Percentiles rank a stretch among this genome's conserved stretches.
Evolutionary conservation across 92 coral and sea anemone genomes (phyloP).

Genomic region (Epizoanthus stellaris): DNA sequence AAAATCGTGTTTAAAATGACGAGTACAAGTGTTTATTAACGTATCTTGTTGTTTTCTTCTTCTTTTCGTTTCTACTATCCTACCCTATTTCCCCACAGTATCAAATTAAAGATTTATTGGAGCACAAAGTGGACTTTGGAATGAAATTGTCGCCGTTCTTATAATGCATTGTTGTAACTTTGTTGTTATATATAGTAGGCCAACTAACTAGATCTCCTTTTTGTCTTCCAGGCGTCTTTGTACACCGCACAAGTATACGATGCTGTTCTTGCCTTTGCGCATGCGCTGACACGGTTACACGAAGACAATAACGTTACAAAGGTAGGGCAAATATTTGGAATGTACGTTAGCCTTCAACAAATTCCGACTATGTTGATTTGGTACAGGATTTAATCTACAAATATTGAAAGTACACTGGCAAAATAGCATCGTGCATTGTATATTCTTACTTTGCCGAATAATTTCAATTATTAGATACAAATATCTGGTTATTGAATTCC

Average conservation of each 20-base stretch:
- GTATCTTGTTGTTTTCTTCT: too few relatives aligned
- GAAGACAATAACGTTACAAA: slow-evolving; percentile 81
- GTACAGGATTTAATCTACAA: too few relatives aligned
- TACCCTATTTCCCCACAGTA: too few relatives aligned
- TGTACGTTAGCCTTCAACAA: background rate
- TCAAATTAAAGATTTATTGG: background rate
- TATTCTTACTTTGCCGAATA: background rate
- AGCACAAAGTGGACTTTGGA: background rate
- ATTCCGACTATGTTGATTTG: too few relatives aligned
- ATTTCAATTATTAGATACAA: background rate
- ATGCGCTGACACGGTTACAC: slow-evolving; percentile 90
- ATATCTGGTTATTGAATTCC: background rate
- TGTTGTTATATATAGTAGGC: background rate
- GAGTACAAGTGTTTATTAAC: too few relatives aligned
- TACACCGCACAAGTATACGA: slow-evolving; percentile 98
- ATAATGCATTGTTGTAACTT: background rate
- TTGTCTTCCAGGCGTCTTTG: slow-evolving; percentile 74
- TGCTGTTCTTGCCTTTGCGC: slow-evolving; percentile 93
- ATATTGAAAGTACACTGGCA: too few relatives aligned
- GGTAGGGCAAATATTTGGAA: slow-evolving; percentile 51
- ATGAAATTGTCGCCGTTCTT: background rate
- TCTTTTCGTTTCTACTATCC: too few relatives aligned
- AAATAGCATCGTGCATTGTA: too few relatives aligned
- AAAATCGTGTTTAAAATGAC: too few relatives aligned
- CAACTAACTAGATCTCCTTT: background rate